Conservation (phyloP, 2,888 invertebrate species). For the Pardosa pseudoannulata region DNA sequence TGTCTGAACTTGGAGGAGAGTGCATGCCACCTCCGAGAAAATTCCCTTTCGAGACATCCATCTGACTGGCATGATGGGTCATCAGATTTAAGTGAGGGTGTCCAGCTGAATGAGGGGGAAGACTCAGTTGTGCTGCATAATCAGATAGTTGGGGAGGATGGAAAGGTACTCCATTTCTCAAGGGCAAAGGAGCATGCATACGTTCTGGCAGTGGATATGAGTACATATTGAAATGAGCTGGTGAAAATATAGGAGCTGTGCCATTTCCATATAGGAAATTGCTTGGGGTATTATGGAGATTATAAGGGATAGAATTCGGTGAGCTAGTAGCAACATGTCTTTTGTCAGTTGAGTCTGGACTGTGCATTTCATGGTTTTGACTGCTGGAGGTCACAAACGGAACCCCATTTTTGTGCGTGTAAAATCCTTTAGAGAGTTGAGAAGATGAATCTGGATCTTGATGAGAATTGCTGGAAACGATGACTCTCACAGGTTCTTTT, state of each 20-base stretch:
- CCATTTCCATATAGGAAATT: slow-evolving; percentile 74
- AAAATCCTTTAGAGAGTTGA: slow-evolving; percentile 78
- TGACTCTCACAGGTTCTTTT: slow-evolving; percentile 74
- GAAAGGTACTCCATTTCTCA: slow-evolving; percentile 27
- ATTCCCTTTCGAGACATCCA: slow-evolving; percentile 28
- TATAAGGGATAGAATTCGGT: slow-evolving; percentile 43
- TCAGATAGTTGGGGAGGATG: slow-evolving; percentile 42
- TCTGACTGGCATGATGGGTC: slow-evolving; percentile 30
- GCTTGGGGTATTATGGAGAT: slow-evolving; percentile 74
- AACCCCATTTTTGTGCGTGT: slow-evolving; percentile 93
- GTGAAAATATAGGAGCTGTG: slow-evolving; percentile 74
- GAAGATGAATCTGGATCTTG: slow-evolving; percentile 50
- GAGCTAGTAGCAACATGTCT: slow-evolving; percentile 67
- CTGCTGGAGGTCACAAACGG: slow-evolving; percentile 80
- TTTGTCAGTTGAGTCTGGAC: slow-evolving; percentile 80
- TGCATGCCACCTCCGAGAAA: slow-evolving; percentile 28
- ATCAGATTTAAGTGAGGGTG: slow-evolving; percentile 51
- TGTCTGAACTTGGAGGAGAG: slow-evolving; percentile 41
- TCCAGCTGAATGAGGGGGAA: slow-evolving; percentile 22
- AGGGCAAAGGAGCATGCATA: slow-evolving; percentile 49
- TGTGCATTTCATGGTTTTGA: slow-evolving; percentile 74
- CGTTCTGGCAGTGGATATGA: slow-evolving; percentile 58
- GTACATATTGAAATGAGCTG: slow-evolving; percentile 75
- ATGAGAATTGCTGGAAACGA: slow-evolving; percentile 71
- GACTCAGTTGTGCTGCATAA: slow-evolving; percentile 39